phyloP scores from a whole-genome alignment of 2,797 vertebrate genomes.

The Epinephelus malabaricus region DNA sequence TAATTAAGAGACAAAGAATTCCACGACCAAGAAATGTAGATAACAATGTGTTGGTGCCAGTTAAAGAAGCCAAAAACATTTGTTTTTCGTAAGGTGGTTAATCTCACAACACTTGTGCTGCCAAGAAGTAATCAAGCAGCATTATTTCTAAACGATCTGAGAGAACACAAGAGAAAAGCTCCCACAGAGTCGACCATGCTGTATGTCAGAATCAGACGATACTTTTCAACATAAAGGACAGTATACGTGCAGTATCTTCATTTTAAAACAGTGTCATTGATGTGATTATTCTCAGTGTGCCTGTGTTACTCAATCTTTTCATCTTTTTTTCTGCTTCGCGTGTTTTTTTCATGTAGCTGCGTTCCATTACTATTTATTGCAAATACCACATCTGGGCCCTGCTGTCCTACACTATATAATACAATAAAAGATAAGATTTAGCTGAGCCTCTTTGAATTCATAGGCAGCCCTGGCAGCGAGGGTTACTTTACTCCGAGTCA shows the following conservation, averaged over 20 bases:
- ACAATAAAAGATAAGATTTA: conserved; percentile 48
- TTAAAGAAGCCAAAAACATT: conserved; percentile 15
- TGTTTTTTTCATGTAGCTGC: conserved; percentile 5
- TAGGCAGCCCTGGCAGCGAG: conserved; percentile 8
- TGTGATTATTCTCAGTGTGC: background rate
- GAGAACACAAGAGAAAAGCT: background rate
- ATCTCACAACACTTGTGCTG: conserved; percentile 7
- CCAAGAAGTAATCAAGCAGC: conserved; percentile 21
- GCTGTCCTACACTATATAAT: conserved; percentile 19
- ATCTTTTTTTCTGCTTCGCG: background rate
- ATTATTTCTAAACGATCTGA: background rate
- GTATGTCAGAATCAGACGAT: background rate
- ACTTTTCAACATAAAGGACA: background rate
- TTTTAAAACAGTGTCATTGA: background rate
- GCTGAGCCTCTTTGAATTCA: conserved; percentile 42
- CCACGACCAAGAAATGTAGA: conserved; percentile 14
- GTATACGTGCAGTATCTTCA: background rate
- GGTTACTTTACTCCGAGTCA: conserved; percentile 17
- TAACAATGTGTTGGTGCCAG: background rate
- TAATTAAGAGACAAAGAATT: conserved; percentile 4
- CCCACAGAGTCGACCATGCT: background rate
- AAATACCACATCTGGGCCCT: conserved; percentile 1
- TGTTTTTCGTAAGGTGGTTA: conserved; percentile 10
- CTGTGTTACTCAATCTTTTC: background rate
- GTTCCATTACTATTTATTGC: conserved; percentile 12